Evolutionary conservation across 2,113 vertebrate genomes (phyloP).

Genomic region (Aegotheles bennettii): DNA sequence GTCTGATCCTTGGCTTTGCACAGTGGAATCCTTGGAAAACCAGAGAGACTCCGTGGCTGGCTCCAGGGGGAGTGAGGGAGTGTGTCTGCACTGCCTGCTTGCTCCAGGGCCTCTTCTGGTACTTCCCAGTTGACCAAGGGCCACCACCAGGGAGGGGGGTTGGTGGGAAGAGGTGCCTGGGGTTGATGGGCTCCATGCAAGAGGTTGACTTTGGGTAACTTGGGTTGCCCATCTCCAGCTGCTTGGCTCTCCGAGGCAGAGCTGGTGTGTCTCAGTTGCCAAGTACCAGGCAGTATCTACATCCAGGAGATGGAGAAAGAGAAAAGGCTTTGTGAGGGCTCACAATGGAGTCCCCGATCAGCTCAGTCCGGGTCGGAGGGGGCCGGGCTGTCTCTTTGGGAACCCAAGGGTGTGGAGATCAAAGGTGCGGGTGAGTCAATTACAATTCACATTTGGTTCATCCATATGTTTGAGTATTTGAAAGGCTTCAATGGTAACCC

Average conservation of each 20-base stretch:
- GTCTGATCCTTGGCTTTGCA: background rate
- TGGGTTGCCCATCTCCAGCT: background rate
- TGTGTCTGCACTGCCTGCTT: rapidly evolving
- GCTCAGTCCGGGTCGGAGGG: background rate
- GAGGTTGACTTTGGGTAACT: background rate
- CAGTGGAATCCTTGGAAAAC: background rate
- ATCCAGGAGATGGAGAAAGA: background rate
- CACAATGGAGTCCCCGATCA: background rate
- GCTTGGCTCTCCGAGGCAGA: background rate
- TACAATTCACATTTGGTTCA: slow-evolving; percentile 46
- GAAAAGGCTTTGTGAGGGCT: slow-evolving; percentile 13
- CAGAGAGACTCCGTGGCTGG: rapidly evolving
- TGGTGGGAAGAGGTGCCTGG: background rate
- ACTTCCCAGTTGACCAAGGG: background rate
- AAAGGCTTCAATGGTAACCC: slow-evolving; percentile 21
- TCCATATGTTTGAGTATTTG: slow-evolving; percentile 52
- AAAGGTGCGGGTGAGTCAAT: slow-evolving; percentile 39
- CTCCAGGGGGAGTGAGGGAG: background rate
- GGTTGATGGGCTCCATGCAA: rapidly evolving
- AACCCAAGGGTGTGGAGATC: slow-evolving; percentile 46
- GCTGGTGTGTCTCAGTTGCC: background rate
- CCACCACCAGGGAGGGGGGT: background rate
- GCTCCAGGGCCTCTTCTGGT: rapidly evolving
- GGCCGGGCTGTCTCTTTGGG: slow-evolving; percentile 4
- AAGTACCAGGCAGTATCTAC: background rate